A percentile compares a stretch with the other conserved stretches of the same genome.
phyloP scores from a whole-genome alignment of 2,888 invertebrate species.

The Siphlonurus alternatus region DNA sequence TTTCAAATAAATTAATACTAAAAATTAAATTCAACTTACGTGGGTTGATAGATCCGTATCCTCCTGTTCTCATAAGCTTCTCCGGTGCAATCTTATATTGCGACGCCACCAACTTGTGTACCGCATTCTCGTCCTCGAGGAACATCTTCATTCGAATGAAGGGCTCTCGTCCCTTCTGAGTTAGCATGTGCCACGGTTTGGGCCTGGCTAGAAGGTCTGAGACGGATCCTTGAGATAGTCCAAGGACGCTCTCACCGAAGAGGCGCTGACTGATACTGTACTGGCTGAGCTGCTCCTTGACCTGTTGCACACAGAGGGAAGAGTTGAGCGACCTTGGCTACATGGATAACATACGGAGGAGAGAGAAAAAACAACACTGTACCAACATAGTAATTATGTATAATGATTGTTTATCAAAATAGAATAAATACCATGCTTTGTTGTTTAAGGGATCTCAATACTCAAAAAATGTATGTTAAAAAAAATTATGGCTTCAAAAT shows the following conservation, averaged over 20 bases:
- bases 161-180: conserved; percentile 83
- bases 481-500: too few species aligned
- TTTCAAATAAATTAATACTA: too few species aligned
- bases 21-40: too few species aligned
- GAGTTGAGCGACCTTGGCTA: too few species aligned
- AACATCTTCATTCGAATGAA: conserved; percentile 98
- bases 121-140: conserved; percentile 87
- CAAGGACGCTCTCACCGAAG: conserved; percentile 96
- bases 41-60: conserved; percentile 64
- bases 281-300: conserved; percentile 86
- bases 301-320: conserved; percentile 28
- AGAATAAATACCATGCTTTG: background rate
- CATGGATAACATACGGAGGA: background rate
- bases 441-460: too few species aligned
- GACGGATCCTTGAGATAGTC: conserved; percentile 91
- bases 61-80: conserved; percentile 90
- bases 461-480: background rate
- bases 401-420: background rate
- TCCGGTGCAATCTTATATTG: conserved; percentile 98
- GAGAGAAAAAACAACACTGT: background rate
- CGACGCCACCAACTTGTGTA: conserved; percentile 86
- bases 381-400: background rate
- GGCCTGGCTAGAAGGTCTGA: conserved; percentile 93
- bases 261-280: conserved; percentile 95
- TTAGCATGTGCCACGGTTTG: conserved; percentile 98